Conservation (phyloP, 30 jellyfish, hydroid and myxozoan genomes). For the Rhopilema esculentum region DNA sequence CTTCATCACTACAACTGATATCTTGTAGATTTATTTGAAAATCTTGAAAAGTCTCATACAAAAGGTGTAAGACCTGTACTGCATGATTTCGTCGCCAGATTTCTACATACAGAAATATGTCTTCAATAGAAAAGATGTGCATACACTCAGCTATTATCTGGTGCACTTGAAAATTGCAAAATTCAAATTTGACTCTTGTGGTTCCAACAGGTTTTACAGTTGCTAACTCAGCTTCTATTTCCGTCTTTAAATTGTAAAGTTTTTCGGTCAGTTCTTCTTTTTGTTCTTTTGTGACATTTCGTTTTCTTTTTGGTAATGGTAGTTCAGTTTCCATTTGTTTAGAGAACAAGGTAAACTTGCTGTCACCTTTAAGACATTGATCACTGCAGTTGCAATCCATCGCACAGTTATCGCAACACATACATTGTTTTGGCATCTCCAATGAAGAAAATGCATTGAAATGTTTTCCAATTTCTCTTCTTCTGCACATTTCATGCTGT, state of each 20-base stretch:
- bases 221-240: background rate
- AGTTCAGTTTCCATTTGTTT: conserved; percentile 1
- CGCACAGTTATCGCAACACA: conserved; percentile 56
- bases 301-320: conserved; percentile 3
- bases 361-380: conserved; percentile 13
- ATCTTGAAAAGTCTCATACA: conserved; percentile 17
- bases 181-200: background rate
- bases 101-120: background rate
- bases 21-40: conserved; percentile 14
- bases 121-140: background rate
- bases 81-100: background rate
- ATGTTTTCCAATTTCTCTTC: conserved; percentile 20
- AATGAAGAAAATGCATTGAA: background rate
- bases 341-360: conserved; percentile 23
- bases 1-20: conserved; percentile 8
- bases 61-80: background rate
- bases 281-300: conserved; percentile 31
- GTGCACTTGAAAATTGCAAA: conserved; percentile 13
- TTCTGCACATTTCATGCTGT: conserved; percentile 22
- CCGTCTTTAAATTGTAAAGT: background rate
- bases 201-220: conserved; percentile 15
- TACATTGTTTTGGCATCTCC: background rate
- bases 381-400: conserved; percentile 30
- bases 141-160: background rate
- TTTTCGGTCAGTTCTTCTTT: background rate